Percentiles rank a stretch among this genome's conserved stretches.
Evolutionary conservation across 2,113 vertebrate genomes (phyloP).

Genomic region (Puntigrus tetrazona): DNA sequence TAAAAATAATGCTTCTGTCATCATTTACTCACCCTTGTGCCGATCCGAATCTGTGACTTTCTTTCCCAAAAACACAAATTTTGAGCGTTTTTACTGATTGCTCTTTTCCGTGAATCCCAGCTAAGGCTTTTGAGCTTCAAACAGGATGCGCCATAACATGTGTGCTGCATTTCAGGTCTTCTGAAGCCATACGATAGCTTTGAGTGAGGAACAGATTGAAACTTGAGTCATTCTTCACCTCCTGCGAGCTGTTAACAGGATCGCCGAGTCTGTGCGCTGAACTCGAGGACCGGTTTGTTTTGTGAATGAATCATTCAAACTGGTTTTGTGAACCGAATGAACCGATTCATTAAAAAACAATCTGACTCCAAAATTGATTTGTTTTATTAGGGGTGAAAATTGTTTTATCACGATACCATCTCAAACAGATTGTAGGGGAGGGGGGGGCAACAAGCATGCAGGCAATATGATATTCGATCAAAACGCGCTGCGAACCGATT

Average conservation of each 20-base stretch:
- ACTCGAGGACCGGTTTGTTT: not conserved
- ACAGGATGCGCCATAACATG: not conserved
- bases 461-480: not conserved
- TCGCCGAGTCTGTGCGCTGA: not conserved
- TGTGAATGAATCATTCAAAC: conserved; percentile 1
- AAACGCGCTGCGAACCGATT: not conserved
- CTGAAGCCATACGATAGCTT: not conserved
- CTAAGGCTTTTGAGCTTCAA: not conserved
- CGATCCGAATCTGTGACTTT: not conserved
- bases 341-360: not conserved
- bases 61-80: not conserved
- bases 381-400: too few species aligned
- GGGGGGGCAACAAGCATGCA: too few species aligned
- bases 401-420: too few species aligned
- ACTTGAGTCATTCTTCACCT: conserved; percentile 11
- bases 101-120: not conserved
- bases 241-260: not conserved
- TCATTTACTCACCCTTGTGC: not conserved
- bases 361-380: not conserved
- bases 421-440: too few species aligned
- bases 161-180: not conserved
- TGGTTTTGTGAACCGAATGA: not conserved
- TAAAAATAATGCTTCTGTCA: not conserved
- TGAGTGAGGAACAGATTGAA: conserved; percentile 9
- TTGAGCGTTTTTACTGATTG: not conserved